Conservation (phyloP, 2,113 vertebrate species). For the Callipepla squamata region DNA sequence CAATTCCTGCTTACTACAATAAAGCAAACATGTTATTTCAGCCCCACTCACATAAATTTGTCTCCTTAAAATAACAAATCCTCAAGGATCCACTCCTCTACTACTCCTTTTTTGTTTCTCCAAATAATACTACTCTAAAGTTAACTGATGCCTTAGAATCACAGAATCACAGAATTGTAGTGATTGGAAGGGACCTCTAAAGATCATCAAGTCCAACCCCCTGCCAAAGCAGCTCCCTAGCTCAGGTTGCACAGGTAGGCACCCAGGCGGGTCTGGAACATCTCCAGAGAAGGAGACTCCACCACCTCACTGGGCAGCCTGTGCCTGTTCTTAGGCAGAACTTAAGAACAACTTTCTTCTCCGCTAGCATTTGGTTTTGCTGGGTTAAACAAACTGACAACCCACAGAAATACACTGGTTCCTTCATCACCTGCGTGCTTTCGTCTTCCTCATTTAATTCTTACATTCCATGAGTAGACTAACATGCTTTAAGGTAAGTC, state of each 20-base stretch:
- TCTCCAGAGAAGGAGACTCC: too few relatives aligned
- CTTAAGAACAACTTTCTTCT: neutral
- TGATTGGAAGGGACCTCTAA: too few relatives aligned
- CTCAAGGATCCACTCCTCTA: neutral
- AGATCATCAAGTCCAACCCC: too few relatives aligned
- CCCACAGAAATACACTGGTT: neutral
- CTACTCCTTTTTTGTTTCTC: neutral
- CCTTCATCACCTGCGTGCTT: neutral
- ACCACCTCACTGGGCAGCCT: too few relatives aligned
- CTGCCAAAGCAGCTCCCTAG: too few relatives aligned
- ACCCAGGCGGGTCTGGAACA: too few relatives aligned
- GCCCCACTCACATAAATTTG: neutral
- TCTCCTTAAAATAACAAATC: neutral
- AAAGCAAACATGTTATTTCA: neutral
- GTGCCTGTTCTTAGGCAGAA: neutral
- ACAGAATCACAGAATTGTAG: too few relatives aligned
- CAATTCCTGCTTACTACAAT: neutral
- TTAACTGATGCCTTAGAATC: neutral
- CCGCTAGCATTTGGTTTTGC: neutral
- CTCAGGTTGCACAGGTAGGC: too few relatives aligned
- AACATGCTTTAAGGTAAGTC: neutral
- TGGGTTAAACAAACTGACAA: neutral
- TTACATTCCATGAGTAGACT: neutral
- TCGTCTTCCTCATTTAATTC: conserved; percentile 1
- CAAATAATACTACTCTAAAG: neutral